Percentiles rank a stretch among this genome's conserved stretches.
phyloP scores from a whole-genome alignment of 2,888 invertebrate species.

The Melitaea athalia region DNA sequence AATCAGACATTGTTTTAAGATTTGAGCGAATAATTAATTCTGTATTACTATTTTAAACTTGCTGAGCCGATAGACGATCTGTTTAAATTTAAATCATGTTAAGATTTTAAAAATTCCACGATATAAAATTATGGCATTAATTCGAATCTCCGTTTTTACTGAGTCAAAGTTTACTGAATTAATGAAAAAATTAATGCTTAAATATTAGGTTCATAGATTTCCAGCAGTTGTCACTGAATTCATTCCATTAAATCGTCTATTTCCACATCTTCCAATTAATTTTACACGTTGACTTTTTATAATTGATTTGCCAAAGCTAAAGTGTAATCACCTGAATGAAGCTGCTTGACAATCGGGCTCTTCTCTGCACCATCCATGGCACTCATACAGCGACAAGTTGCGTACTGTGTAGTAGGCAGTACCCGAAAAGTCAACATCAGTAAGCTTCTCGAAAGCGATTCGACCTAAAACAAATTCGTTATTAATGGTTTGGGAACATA shows the following conservation, averaged over 20 bases:
- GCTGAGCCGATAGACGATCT: not conserved
- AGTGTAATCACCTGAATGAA: conserved; percentile 85
- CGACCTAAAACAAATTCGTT: conserved; percentile 82
- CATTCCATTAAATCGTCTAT: too few relatives aligned
- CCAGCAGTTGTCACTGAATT: too few relatives aligned
- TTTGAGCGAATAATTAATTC: too few relatives aligned
- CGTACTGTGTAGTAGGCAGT: conserved; percentile 95
- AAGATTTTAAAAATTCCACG: too few relatives aligned
- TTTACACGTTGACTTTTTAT: not conserved
- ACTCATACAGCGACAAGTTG: conserved; percentile 95
- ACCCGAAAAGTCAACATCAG: conserved; percentile 94
- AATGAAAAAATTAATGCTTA: too few relatives aligned
- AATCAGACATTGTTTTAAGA: too few relatives aligned
- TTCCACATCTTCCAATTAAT: too few relatives aligned
- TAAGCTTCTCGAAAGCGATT: conserved; percentile 95
- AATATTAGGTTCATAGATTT: too few relatives aligned
- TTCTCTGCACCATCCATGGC: conserved; percentile 97
- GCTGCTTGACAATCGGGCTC: conserved; percentile 96
- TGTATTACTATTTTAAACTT: not conserved
- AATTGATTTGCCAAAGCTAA: conserved; percentile 3
- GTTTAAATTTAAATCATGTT: not conserved
- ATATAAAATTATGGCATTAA: too few relatives aligned
- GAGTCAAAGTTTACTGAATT: too few relatives aligned
- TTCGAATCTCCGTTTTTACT: too few relatives aligned
- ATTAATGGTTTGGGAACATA: conserved; percentile 13